Evolutionary conservation across 2,888 invertebrate genomes (phyloP), one percentile per base, ranked within the genome.

Genomic region (Notodonta ziczac): DNA sequence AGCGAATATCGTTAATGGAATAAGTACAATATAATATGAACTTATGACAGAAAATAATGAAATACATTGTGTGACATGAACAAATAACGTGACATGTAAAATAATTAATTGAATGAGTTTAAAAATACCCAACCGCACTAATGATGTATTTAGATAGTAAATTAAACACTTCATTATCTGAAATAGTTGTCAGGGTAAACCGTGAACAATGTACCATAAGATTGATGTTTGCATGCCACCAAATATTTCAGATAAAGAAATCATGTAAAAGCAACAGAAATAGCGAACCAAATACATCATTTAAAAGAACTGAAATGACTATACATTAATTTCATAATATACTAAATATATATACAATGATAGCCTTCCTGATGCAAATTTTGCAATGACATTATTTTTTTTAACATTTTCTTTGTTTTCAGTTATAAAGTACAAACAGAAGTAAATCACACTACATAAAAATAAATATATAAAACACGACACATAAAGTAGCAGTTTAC

Each of bases 21-120:
- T 93, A 93, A 91, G 92, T 92, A 93, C 91, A 91, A 90, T 92
- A 93, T 82, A 90, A 86, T 83, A 90, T 89, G 88, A 85, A 88
- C 86, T 86, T 88, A 91, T 86, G 85, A 87, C 83, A 86, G 84
- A 86, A 86, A 81, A 81, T 81, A 84, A 84, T 85, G 81, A 85
- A 84, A 83, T 74, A 88, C 69, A 84, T 83, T 82, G 87, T 69
- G 83, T 82, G 87, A 88, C 83, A 85, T 73, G 80, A 81, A 77
- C 76, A 79, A 54, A 50, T 46, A 50, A 81, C 89, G 72, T 86
- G 83, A 87, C 24, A 83, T 76, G 75, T 82, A 80, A 86, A 82
- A 81, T 86, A 83, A 82, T 83, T 87, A 84, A 84, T 88, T 87
- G 81, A 86, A 84, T 79, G 80, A 82, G 75, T 84, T 83, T 81